Conservation (phyloP, 2,797 vertebrate genomes). For the Nothura maculosa region DNA sequence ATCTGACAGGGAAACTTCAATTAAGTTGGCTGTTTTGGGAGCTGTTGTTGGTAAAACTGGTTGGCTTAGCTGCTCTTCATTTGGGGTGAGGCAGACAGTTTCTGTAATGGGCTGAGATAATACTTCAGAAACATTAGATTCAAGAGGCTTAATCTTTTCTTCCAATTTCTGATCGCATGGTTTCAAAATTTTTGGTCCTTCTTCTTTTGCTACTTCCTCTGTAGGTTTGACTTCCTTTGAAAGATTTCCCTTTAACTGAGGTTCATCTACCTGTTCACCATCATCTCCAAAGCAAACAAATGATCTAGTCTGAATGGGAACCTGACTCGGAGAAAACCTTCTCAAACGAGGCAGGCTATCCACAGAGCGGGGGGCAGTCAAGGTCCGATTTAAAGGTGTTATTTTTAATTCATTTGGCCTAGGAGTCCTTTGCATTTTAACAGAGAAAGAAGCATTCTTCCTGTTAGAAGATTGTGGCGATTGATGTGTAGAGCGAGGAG, state of each 20-base stretch:
- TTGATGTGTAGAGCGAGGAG: slow-evolving; percentile 87
- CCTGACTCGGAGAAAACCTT: slow-evolving; percentile 94
- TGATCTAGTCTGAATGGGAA: slow-evolving; percentile 86
- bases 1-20: slow-evolving; percentile 94
- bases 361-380: slow-evolving; percentile 94
- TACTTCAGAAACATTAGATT: slow-evolving; percentile 90
- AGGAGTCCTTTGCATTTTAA: slow-evolving; percentile 88
- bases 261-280: slow-evolving; percentile 62
- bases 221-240: slow-evolving; percentile 68
- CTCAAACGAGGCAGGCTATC: slow-evolving; percentile 95
- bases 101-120: slow-evolving; percentile 90
- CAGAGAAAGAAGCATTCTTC: slow-evolving; percentile 91
- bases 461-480: slow-evolving; percentile 92
- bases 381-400: slow-evolving; percentile 92
- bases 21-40: slow-evolving; percentile 86
- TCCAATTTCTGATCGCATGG: slow-evolving; percentile 35
- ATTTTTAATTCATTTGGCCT: slow-evolving; percentile 95
- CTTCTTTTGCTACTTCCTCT: slow-evolving; percentile 71
- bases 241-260: slow-evolving; percentile 73
- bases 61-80: slow-evolving; percentile 84
- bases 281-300: slow-evolving; percentile 94
- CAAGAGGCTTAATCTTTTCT: slow-evolving; percentile 82
- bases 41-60: slow-evolving; percentile 64
- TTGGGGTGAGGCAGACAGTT: slow-evolving; percentile 87
- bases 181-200: slow-evolving; percentile 45